These are phyloP conservation scores for Drosophila parvula DNA, from an alignment of 1,140 invertebrate genomes.

Conservation along the genomic window DNA sequence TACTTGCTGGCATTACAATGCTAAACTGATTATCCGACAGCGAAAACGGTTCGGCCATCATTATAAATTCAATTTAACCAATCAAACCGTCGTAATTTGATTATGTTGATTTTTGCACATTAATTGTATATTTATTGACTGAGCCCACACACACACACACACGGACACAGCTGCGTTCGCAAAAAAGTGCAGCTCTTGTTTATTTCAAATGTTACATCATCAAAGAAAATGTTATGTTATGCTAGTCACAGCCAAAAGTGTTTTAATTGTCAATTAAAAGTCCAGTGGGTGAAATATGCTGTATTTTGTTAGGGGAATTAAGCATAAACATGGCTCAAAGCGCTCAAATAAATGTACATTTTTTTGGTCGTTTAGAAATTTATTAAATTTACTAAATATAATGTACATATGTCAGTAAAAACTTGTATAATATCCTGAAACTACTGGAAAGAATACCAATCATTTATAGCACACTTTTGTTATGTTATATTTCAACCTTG, in stretches of 20 bases:
- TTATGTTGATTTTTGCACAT: conserved; percentile 74
- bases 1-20: conserved; percentile 52
- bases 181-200: conserved; percentile 28
- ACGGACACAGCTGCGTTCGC: background rate
- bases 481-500: too few relatives aligned
- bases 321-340: background rate
- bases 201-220: conserved; percentile 31
- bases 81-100: conserved; percentile 64
- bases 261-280: conserved; percentile 45
- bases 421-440: background rate
- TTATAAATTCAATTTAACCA: conserved; percentile 57
- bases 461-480: too few relatives aligned
- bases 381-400: background rate
- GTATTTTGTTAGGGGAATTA: background rate
- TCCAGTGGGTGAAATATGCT: conserved; percentile 17
- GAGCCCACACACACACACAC: conserved; percentile 12
- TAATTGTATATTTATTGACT: conserved; percentile 71
- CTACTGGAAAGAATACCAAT: background rate
- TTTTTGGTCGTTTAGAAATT: background rate
- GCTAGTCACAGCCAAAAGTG: conserved; percentile 17
- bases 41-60: conserved; percentile 50
- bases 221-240: conserved; percentile 40
- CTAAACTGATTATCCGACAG: conserved; percentile 60
- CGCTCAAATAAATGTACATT: background rate
- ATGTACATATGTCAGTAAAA: background rate